Evolutionary conservation across 2,113 vertebrate genomes (phyloP).

Genomic region (Phycodurus eques): DNA sequence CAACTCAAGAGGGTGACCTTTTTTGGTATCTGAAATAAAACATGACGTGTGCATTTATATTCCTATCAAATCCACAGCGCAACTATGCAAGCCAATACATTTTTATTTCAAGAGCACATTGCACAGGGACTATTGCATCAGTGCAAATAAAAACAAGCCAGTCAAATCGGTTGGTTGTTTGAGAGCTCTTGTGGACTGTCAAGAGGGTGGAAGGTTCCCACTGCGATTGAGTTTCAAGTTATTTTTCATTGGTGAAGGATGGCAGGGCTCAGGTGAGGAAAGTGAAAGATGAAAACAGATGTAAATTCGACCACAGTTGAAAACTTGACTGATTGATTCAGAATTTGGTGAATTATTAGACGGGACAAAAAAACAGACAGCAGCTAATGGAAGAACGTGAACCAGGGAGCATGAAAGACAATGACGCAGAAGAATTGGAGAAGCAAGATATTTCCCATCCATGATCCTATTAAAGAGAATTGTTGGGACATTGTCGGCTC

Average conservation of each 20-base stretch:
- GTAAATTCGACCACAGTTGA: no score
- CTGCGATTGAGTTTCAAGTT: constrained; percentile 15
- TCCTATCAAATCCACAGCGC: background rate
- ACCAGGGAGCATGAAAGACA: no score
- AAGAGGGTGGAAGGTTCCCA: constrained; percentile 6
- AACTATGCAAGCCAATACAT: background rate
- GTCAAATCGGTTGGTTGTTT: constrained; percentile 10
- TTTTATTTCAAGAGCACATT: background rate
- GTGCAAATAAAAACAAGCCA: background rate
- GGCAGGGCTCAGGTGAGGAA: background rate
- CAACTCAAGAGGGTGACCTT: background rate
- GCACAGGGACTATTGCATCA: constrained; percentile 12
- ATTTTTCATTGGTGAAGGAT: constrained; percentile 11
- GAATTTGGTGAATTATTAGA: no score
- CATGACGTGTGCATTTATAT: background rate
- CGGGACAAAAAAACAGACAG: no score
- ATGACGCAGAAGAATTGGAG: no score
- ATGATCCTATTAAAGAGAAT: no score
- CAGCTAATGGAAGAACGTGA: no score
- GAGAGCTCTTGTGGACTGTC: constrained; percentile 12
- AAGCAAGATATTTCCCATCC: no score
- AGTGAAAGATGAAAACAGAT: background rate
- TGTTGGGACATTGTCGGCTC: no score
- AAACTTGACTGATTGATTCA: no score
- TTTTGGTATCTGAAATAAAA: background rate